Conservation (phyloP, 1,140 invertebrate genomes). For the Notospermus geniculatus region DNA sequence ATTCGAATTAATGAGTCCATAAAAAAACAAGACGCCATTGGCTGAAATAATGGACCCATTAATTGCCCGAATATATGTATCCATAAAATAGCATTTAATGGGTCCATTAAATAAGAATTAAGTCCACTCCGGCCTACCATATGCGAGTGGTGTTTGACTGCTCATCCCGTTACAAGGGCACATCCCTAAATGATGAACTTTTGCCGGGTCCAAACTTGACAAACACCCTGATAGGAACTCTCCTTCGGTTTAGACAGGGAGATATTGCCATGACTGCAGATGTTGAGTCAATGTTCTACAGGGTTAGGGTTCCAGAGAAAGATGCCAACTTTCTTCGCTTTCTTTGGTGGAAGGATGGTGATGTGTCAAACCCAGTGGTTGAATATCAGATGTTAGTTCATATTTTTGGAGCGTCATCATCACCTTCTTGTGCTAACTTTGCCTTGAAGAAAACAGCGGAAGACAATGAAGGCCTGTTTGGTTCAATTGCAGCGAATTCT, state of each 20-base stretch:
- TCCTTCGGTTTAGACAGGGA: no score
- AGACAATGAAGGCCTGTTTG: constrained; percentile 5
- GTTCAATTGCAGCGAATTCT: constrained; percentile 3
- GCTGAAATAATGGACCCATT: no score
- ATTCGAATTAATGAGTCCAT: no score
- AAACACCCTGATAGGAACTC: no score
- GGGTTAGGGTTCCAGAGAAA: constrained; percentile 15
- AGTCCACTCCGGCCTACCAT: no score
- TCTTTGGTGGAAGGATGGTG: constrained; percentile 21
- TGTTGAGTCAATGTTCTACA: constrained; percentile 23
- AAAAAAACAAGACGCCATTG: no score
- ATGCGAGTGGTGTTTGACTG: no score
- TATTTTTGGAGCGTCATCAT: constrained; percentile 25
- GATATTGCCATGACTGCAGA: no score
- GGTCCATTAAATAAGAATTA: no score
- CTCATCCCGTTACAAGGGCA: constrained; percentile 30
- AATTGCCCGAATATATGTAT: no score
- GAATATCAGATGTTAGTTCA: constrained; percentile 27
- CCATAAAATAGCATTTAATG: no score
- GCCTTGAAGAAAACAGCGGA: constrained; percentile 20
- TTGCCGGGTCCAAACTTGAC: constrained; percentile 49
- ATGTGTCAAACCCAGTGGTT: constrained; percentile 11
- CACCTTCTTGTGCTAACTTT: constrained; percentile 23
- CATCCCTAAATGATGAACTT: constrained; percentile 30
- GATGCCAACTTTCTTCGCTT: constrained; percentile 19